Base-by-base conservation (phyloP, 1,140 invertebrate species). In the Propsilocerus akamusi region DNA sequence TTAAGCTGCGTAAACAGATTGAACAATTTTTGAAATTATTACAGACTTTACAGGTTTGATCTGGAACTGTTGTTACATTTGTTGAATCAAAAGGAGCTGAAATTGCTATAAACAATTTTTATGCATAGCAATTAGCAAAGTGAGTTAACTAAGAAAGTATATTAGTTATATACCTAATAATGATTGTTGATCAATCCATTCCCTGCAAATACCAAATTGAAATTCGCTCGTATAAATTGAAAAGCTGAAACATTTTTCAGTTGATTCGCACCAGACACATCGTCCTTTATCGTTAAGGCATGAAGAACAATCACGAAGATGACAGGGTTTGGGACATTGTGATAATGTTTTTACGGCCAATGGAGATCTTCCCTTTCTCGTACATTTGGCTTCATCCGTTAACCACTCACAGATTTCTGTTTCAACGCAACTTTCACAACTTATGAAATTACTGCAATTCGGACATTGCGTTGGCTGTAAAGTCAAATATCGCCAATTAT, bases 231-330 rank as follows among this genome's bases (percentile, higher is more conserved):
- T 93, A 63, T 96, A 96, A 4, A 93, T 86, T 2, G 86, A 86
- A 68, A 96, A 96, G 32, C 87, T 86, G 61, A 96, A 92, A 62
- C 93, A 97, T 59, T 90, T 84, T 34, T 80, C 70, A 0, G 84
- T 90, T 28, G 88, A 82, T 58, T 93, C 86, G 61, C 92, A 96
- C 93, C 92, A 97, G 0, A 93, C 90, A 66, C 93, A 97, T 48
- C 88, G 74, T 5, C 86, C 88, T 32, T 78, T 76, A 54, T 85
- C 81, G 50, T 84, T 81, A 11, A 96, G 65, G 60, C 93, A 97
- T 5, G 78, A 76, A 62, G 91, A 96, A 55, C 80, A 80, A 2
- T 61, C 69, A 11, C 90, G 75, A 54, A 78, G 64, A 54, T 84
- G 73, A 58, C 86, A 91, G 0, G 84, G 80, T 11, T 74, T 67